These are phyloP conservation scores for Gopherus flavomarginatus DNA, from an alignment of 2,113 vertebrate species.

Conservation along the genomic window DNA sequence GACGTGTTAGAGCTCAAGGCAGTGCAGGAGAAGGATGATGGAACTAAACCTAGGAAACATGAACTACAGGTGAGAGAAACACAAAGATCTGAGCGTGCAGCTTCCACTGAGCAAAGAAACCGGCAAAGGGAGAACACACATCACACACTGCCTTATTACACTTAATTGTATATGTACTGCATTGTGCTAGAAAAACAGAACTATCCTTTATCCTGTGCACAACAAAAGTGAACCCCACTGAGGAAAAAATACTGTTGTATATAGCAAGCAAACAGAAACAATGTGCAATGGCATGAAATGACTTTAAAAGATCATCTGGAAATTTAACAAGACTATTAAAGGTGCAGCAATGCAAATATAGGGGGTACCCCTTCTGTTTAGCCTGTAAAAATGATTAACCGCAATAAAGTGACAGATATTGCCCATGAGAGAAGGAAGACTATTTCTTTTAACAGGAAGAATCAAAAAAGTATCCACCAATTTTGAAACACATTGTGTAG, in stretches of 20 bases:
- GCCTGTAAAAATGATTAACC: conserved; percentile 64
- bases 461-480: conserved; percentile 74
- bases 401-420: conserved; percentile 86
- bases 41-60: conserved; percentile 56
- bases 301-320: neutral
- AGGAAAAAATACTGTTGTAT: neutral
- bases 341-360: conserved; percentile 29
- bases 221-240: conserved; percentile 26
- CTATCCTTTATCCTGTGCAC: conserved; percentile 45
- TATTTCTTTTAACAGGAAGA: conserved; percentile 84
- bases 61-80: conserved; percentile 19
- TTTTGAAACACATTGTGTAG: conserved; percentile 73
- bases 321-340: neutral
- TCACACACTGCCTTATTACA: conserved; percentile 19
- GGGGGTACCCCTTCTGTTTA: conserved; percentile 54
- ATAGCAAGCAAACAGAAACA: conserved; percentile 36
- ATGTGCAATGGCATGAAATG: neutral
- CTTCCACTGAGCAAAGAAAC: conserved; percentile 15
- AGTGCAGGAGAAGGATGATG: conserved; percentile 86
- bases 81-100: conserved; percentile 19
- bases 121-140: neutral
- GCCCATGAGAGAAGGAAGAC: conserved; percentile 92
- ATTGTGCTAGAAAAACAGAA: conserved; percentile 10
- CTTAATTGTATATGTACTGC: conserved; percentile 1
- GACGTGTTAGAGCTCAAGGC: conserved; percentile 90